A percentile compares a stretch with the other conserved stretches of the same genome.
These are phyloP conservation scores for Hippocampus mohnikei DNA, from an alignment of 2,113 vertebrate genomes.

Conservation along the genomic window DNA sequence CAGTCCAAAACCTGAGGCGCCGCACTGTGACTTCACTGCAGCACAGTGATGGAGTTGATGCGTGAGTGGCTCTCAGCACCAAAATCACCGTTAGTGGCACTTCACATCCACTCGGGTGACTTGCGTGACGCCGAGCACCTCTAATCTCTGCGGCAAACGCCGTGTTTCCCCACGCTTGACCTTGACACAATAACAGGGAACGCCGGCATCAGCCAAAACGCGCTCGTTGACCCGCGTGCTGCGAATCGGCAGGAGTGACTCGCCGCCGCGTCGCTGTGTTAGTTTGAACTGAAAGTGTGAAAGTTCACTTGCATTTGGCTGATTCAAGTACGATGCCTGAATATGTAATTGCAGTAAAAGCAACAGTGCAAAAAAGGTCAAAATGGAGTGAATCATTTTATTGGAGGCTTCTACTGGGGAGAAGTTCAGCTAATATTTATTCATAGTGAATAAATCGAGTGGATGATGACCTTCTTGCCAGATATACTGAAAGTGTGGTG, in stretches of 20 bases:
- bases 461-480: neutral
- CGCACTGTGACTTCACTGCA: neutral
- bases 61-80: constrained; percentile 39
- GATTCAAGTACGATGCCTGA: constrained; percentile 8
- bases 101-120: constrained; percentile 55
- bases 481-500: neutral
- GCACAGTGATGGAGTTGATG: constrained; percentile 20
- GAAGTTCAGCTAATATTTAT: constrained; percentile 21
- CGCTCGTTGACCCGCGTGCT: constrained; percentile 29
- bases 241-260: constrained; percentile 27
- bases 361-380: constrained; percentile 25
- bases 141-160: constrained; percentile 45
- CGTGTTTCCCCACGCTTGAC: constrained; percentile 58
- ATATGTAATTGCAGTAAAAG: constrained; percentile 24
- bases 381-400: constrained; percentile 30
- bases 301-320: constrained; percentile 22
- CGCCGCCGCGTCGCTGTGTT: constrained; percentile 3
- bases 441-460: neutral
- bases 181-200: constrained; percentile 41
- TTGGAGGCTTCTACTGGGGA: constrained; percentile 14
- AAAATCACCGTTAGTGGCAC: constrained; percentile 42
- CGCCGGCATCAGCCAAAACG: constrained; percentile 29
- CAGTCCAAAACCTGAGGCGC: neutral
- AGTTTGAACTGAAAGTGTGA: constrained; percentile 26
- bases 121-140: constrained; percentile 26